Base-by-base conservation (phyloP, 2,797 vertebrate genomes). In the Argyrosomus regius region DNA sequence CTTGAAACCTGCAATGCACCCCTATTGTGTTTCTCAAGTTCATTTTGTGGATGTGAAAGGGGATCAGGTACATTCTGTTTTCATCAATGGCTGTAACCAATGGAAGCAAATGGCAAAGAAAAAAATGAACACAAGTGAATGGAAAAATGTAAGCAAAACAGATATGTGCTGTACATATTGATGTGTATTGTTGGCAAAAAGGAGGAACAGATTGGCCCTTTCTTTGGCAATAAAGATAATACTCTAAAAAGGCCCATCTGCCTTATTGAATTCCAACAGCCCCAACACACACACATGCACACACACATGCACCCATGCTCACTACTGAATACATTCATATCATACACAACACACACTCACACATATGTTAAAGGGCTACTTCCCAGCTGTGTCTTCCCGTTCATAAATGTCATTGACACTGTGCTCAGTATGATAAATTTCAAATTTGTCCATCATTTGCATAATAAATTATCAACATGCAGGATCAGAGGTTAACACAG, bases 241-340 rank as follows among this genome's bases (percentile, higher is more conserved):
- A 81, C 86, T 87, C 87, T 93, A 93, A 95, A 94, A 89, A 90
- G 92, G 80, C 80, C 93, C 94, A 94, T 94, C 93, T 95, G 93
- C 84, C 88, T 91, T 90, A 93, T 88, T 94, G 89, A 91, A 89
- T 93, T 91, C 71, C 74, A 87, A 79, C 80, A 82, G 61, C 53
- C 74, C 20, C 72, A 66, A 82, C 41, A 67, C 62, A 78, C 72
- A 77, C 77, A 72, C 57, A 35, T 12, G 72, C 59, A 76, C 76
- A 78, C 72, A 74, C 78, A 80, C 60, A 78, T 64, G 73, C 71
- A 53, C 71, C 2, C 75, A 39, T 3, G 28, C 64, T 58, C 57
- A 58, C 63, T 57, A 74, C 72, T 83, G 74, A 78, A 85, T 48
- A 65, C 26, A 72, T 56, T 53, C 60, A 52, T 24, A 5, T 70